Evolutionary conservation across 2,888 invertebrate species (phyloP).

Genomic region (Oscheius sp.): DNA sequence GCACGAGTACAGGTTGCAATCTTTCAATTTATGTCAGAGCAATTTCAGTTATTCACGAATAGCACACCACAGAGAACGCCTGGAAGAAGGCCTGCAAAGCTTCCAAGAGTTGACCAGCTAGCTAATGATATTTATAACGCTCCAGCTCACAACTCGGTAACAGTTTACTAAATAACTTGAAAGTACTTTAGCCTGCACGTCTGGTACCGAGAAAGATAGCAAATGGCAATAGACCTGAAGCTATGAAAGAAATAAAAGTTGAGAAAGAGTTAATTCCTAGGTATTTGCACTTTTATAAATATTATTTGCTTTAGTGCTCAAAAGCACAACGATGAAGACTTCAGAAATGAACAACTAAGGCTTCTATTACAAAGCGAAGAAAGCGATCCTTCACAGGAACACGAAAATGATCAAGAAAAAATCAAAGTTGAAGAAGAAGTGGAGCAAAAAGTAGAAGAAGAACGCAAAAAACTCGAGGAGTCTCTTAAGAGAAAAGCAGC

Average conservation of each 20-base stretch:
- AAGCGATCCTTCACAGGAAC: too few relatives aligned
- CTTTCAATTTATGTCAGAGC: neutral
- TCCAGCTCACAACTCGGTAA: neutral
- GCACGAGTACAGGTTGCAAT: neutral
- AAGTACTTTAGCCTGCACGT: neutral
- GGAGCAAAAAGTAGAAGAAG: too few relatives aligned
- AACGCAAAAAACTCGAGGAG: too few relatives aligned
- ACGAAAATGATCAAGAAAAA: neutral
- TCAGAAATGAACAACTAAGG: neutral
- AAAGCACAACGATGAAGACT: neutral
- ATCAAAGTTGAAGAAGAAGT: too few relatives aligned
- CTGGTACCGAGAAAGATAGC: neutral
- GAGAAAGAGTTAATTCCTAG: too few relatives aligned
- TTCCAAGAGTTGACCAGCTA: neutral
- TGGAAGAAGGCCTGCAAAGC: slow-evolving; percentile 9
- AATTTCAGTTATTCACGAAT: neutral
- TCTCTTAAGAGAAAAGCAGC: too few relatives aligned
- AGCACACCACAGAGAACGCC: neutral
- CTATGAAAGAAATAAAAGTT: neutral
- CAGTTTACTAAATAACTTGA: too few relatives aligned
- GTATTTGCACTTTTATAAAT: too few relatives aligned
- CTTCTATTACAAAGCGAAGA: neutral
- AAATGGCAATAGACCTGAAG: neutral
- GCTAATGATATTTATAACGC: neutral
- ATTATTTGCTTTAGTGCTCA: too few relatives aligned